Percentiles rank a stretch among this genome's conserved stretches.
These are phyloP conservation scores for Zosterops pallidus DNA, from an alignment of 2,113 vertebrate species.

Conservation along the genomic window DNA sequence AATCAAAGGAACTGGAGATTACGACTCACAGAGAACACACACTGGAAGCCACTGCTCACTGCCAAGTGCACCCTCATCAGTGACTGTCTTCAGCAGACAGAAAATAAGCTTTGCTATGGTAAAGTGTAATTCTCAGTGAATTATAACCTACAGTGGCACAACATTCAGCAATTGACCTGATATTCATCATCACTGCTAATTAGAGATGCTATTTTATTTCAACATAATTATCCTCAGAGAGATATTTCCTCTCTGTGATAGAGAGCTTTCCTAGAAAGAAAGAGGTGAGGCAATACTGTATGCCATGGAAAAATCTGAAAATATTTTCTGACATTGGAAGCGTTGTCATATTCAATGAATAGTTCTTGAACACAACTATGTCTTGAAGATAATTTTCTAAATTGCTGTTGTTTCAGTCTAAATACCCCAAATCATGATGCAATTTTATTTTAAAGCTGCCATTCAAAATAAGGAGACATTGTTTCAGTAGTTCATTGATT, in stretches of 20 bases:
- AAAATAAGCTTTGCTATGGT: neutral
- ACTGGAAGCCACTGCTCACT: neutral
- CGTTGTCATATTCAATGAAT: neutral
- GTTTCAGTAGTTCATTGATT: neutral
- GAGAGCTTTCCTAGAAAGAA: constrained; percentile 44
- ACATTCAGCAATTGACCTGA: constrained; percentile 9
- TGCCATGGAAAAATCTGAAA: neutral
- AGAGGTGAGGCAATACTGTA: neutral
- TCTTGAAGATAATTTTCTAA: neutral
- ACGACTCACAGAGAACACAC: neutral
- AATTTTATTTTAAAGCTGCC: neutral
- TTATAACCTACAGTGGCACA: neutral
- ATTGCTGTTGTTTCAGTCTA: neutral
- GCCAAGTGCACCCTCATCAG: constrained; percentile 1
- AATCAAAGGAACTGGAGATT: neutral
- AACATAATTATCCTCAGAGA: constrained; percentile 34
- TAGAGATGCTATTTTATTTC: constrained; percentile 18
- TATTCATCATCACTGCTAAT: neutral
- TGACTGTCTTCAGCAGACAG: neutral
- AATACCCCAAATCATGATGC: neutral
- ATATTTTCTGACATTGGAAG: neutral
- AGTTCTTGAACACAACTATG: neutral
- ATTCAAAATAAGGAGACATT: neutral
- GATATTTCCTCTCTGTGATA: neutral
- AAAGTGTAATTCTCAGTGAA: neutral